Evolutionary conservation across 2,888 invertebrate species (phyloP).

Genomic region (Campoplex capitator): DNA sequence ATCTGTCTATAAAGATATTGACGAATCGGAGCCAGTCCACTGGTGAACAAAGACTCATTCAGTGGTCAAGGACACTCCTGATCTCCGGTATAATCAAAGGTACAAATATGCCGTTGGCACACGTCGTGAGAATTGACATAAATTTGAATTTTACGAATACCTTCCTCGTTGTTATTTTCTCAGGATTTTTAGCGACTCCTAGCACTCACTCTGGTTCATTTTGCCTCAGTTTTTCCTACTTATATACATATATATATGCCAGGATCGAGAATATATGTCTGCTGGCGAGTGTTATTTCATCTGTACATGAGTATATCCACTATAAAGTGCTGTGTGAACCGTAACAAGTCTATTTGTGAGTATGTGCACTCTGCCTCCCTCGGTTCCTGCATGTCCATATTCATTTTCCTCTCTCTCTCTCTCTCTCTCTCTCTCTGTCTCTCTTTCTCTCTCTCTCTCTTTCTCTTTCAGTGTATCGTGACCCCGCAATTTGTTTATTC

Average conservation of each 20-base stretch:
- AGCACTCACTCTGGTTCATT: neutral
- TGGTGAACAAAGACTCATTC: no score
- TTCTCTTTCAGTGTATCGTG: neutral
- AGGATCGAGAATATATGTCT: neutral
- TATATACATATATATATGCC: neutral
- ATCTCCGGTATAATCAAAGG: no score
- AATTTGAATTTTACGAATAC: neutral
- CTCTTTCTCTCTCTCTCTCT: neutral
- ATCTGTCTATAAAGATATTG: no score
- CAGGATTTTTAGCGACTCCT: neutral
- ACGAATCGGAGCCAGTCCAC: no score
- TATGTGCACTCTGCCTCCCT: constrained; percentile 37
- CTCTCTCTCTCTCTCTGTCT: neutral
- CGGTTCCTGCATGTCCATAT: constrained; percentile 43
- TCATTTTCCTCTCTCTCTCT: constrained; percentile 16
- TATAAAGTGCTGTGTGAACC: constrained; percentile 32
- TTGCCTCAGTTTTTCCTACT: neutral
- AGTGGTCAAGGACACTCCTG: no score
- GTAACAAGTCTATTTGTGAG: constrained; percentile 38
- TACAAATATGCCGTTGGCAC: no score
- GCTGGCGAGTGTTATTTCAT: constrained; percentile 26
- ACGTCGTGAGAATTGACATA: neutral
- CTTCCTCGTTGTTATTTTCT: neutral
- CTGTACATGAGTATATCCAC: constrained; percentile 11
- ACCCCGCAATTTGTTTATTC: constrained; percentile 48